Percentiles rank a stretch among this genome's conserved stretches.
phyloP scores from a whole-genome alignment of 2,888 invertebrate species.

The Leistus spinibarbis region DNA sequence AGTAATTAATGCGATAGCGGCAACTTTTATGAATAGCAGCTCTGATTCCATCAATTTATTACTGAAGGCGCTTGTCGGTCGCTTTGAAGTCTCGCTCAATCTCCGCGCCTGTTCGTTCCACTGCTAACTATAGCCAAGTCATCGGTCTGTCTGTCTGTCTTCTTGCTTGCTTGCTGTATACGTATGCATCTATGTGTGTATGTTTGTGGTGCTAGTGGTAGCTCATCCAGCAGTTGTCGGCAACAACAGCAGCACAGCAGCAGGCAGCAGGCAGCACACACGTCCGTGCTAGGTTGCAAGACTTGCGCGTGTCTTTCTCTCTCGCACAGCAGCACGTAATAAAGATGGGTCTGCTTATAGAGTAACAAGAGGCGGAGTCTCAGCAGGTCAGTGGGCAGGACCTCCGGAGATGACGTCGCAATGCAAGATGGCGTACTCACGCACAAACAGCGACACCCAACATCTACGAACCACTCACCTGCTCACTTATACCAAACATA shows the following conservation, averaged over 20 bases:
- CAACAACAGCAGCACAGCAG: constrained; percentile 8
- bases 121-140: constrained; percentile 21
- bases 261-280: not conserved
- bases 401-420: constrained; percentile 61
- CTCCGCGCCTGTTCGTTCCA: constrained; percentile 12
- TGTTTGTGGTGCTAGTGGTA: not conserved
- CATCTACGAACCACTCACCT: constrained; percentile 5
- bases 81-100: constrained; percentile 37
- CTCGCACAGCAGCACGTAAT: constrained; percentile 56
- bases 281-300: not conserved
- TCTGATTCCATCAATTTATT: constrained; percentile 58
- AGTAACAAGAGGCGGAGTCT: constrained; percentile 60
- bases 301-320: constrained; percentile 50
- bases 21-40: constrained; percentile 57
- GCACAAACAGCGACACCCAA: constrained; percentile 41
- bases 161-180: not conserved
- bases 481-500: not conserved
- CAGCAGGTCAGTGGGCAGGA: constrained; percentile 60
- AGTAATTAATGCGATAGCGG: constrained; percentile 58
- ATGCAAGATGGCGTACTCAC: constrained; percentile 61
- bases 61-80: constrained; percentile 52
- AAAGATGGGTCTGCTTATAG: constrained; percentile 59
- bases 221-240: not conserved
- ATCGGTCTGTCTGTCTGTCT: not conserved
- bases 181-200: not conserved